A percentile compares a stretch with the other conserved stretches of the same genome.
phyloP scores from a whole-genome alignment of 2,888 invertebrate species.

The Lordiphosa fenestrarum region DNA sequence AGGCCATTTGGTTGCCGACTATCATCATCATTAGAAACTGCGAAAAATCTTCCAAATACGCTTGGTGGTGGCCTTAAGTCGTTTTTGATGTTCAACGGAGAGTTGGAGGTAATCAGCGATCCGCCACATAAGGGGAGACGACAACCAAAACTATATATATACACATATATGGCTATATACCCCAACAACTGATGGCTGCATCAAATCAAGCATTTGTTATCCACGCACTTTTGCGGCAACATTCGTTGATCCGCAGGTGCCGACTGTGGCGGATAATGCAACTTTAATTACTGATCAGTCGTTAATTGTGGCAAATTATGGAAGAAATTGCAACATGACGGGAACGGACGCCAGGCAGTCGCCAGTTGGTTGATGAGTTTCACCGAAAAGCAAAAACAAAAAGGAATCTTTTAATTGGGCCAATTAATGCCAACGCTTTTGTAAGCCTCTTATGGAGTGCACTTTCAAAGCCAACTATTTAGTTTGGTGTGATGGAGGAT shows the following conservation, averaged over 20 bases:
- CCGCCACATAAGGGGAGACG: conserved; percentile 40
- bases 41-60: conserved; percentile 65
- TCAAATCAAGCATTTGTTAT: conserved; percentile 45
- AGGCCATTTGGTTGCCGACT: conserved; percentile 17
- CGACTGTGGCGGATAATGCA: conserved; percentile 57
- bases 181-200: conserved; percentile 26
- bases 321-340: conserved; percentile 51
- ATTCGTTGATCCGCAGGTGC: conserved; percentile 58
- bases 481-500: too few species aligned
- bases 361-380: neutral
- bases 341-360: conserved; percentile 23
- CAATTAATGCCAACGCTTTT: conserved; percentile 68
- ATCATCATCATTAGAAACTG: conserved; percentile 71
- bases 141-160: conserved; percentile 24
- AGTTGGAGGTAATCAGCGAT: conserved; percentile 14
- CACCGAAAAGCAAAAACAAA: conserved; percentile 28
- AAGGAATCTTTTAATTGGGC: conserved; percentile 48
- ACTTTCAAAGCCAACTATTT: too few species aligned
- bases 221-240: conserved; percentile 64
- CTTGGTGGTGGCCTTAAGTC: conserved; percentile 63
- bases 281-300: conserved; percentile 71
- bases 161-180: too few species aligned
- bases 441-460: conserved; percentile 30
- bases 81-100: conserved; percentile 57
- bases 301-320: conserved; percentile 71